These are phyloP conservation scores for Diarsia mendica DNA, from an alignment of 2,888 invertebrate species.

Conservation along the genomic window DNA sequence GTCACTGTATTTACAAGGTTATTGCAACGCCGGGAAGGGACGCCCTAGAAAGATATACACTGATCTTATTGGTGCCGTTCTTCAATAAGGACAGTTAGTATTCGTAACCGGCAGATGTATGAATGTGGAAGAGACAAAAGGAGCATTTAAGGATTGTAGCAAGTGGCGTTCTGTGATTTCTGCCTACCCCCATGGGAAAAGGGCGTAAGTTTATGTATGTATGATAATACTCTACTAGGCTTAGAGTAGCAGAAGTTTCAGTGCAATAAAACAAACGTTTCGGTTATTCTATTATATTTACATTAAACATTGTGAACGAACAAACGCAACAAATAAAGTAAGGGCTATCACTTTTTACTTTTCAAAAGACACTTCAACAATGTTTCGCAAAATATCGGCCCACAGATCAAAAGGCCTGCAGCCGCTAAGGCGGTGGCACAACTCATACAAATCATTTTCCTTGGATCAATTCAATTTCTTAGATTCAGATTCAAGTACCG, in stretches of 20 bases:
- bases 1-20: too few species aligned
- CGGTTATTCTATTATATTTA: constrained; percentile 5
- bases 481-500: background rate
- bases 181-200: too few species aligned
- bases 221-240: background rate
- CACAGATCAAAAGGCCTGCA: background rate
- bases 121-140: too few species aligned
- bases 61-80: too few species aligned
- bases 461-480: background rate
- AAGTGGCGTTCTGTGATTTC: too few species aligned
- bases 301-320: background rate
- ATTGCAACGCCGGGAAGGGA: too few species aligned
- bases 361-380: background rate
- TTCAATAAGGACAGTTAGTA: too few species aligned
- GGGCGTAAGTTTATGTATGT: too few species aligned
- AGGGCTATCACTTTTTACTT: background rate
- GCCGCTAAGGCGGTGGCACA: background rate
- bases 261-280: background rate
- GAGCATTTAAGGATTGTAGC: too few species aligned
- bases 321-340: background rate
- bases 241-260: background rate
- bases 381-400: background rate
- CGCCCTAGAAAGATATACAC: too few species aligned
- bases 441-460: constrained; percentile 1
- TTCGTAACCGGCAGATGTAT: too few species aligned